Conservation (phyloP, 2,113 vertebrate genomes). For the Bubo scandiacus region DNA sequence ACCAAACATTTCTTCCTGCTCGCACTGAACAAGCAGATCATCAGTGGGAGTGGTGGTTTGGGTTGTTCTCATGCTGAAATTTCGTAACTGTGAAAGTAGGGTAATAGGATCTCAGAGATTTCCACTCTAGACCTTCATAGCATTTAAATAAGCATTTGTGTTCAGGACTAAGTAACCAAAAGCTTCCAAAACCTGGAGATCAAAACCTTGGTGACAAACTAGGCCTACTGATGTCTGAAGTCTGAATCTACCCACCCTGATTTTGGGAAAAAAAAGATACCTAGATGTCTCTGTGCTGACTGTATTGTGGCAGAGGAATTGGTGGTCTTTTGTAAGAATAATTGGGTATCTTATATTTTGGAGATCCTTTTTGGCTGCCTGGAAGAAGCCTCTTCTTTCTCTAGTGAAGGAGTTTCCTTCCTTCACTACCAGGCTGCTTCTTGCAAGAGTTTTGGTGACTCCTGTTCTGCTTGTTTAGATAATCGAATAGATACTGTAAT, state of each 20-base stretch:
- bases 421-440: background rate
- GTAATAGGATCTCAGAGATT: background rate
- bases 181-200: background rate
- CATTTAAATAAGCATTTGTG: background rate
- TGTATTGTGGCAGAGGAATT: background rate
- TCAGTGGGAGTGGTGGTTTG: background rate
- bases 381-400: background rate
- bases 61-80: background rate
- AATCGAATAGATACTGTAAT: background rate
- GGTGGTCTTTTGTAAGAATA: background rate
- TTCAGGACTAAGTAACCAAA: background rate
- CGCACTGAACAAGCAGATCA: accelerated
- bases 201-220: background rate
- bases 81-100: background rate
- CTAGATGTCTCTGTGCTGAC: background rate
- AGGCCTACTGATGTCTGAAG: background rate
- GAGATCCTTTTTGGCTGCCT: background rate
- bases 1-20: background rate
- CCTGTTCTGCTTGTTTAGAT: background rate
- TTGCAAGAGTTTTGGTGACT: background rate
- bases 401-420: background rate
- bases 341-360: background rate
- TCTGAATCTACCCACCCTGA: background rate
- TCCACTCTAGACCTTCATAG: background rate
- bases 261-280: background rate